Evolutionary conservation across 2,113 vertebrate species (phyloP).

Genomic region (Artemisiospiza belli): DNA sequence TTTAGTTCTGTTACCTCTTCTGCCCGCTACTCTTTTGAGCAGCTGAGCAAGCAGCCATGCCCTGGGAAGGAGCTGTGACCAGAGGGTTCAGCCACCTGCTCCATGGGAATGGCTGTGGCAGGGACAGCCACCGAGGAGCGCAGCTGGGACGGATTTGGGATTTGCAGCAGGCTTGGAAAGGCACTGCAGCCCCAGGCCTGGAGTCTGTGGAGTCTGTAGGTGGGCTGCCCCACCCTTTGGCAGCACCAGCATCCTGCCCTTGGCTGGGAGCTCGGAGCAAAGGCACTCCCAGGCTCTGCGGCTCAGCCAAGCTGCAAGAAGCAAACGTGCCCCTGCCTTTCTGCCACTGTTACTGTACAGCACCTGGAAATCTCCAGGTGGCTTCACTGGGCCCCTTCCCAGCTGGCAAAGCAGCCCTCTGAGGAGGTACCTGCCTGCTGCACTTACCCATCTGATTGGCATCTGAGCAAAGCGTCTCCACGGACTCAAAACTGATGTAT

Average conservation of each 20-base stretch:
- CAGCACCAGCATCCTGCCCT: conserved; percentile 17
- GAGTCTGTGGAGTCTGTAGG: conserved; percentile 50
- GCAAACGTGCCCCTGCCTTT: neutral
- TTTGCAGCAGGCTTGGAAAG: neutral
- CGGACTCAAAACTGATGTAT: neutral
- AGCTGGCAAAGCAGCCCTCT: neutral
- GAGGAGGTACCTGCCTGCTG: neutral
- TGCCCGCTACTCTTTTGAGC: accelerated
- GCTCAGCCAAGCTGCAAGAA: conserved; percentile 27
- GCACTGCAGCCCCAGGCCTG: neutral
- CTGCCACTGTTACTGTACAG: neutral
- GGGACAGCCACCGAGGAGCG: accelerated
- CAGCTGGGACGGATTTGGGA: neutral
- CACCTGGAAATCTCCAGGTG: conserved; percentile 15
- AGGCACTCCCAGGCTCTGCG: neutral
- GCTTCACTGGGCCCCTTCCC: neutral
- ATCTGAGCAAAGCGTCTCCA: neutral
- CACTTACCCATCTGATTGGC: neutral
- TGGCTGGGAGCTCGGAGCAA: conserved; percentile 14
- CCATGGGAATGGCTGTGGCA: accelerated
- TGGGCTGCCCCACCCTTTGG: conserved; percentile 59
- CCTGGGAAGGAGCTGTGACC: neutral
- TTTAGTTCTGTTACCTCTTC: neutral
- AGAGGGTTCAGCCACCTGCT: neutral
- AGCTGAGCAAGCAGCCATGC: neutral